Conservation (phyloP, 2,113 vertebrate species). For the Ammospiza nelsoni region DNA sequence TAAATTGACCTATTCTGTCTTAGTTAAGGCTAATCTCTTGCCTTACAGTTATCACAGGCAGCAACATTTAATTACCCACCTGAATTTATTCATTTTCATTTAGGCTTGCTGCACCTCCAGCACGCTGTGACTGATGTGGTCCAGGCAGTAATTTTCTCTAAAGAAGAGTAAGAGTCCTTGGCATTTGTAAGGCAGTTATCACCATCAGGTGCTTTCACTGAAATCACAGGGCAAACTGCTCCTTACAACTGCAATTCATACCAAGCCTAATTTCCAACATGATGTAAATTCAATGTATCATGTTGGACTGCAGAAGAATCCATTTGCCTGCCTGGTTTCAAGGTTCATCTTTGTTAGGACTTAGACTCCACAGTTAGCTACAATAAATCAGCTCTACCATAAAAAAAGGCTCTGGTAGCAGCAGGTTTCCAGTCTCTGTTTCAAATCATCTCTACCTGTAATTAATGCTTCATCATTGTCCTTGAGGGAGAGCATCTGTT, state of each 20-base stretch:
- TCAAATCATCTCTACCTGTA: slow-evolving; percentile 47
- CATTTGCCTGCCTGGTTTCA: not conserved
- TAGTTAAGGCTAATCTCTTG: not conserved
- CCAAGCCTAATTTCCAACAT: not conserved
- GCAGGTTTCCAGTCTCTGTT: slow-evolving; percentile 10
- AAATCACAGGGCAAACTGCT: slow-evolving; percentile 27
- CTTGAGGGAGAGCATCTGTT: slow-evolving; percentile 68
- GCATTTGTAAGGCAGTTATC: not conserved
- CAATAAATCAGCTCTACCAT: slow-evolving; percentile 22
- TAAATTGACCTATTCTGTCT: not conserved
- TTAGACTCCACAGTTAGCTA: not conserved
- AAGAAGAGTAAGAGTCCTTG: not conserved
- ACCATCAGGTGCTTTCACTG: not conserved
- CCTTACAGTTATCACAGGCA: not conserved
- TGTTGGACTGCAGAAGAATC: not conserved
- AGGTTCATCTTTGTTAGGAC: slow-evolving; percentile 52
- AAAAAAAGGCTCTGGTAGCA: not conserved
- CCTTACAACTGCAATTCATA: not conserved
- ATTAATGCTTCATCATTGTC: slow-evolving; percentile 51
- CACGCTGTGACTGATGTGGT: not conserved
- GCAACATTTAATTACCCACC: not conserved
- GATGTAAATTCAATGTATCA: not conserved
- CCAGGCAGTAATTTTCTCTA: slow-evolving; percentile 1
- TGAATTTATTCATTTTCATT: not conserved
- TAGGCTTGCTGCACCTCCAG: not conserved